phyloP scores from a whole-genome alignment of 35 echinoderm and acorn worm species.

The Ophiothrix spiculata region DNA sequence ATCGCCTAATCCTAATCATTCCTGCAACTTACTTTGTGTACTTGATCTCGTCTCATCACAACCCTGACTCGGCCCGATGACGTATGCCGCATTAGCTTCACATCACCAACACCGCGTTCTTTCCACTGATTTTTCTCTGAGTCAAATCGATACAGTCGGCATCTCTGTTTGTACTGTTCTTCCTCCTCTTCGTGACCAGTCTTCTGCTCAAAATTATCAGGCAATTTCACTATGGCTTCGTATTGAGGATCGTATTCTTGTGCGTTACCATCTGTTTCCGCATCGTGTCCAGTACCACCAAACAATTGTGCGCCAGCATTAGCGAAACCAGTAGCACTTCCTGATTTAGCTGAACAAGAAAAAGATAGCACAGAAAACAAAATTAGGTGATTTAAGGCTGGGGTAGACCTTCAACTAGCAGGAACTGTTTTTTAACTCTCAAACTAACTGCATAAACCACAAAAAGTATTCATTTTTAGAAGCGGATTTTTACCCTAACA shows the following conservation, averaged over 20 bases:
- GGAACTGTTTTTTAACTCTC: too few species aligned
- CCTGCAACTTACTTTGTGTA: constrained; percentile 54
- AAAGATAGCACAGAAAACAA: not conserved
- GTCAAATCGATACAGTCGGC: constrained; percentile 63
- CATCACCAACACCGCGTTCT: constrained; percentile 71
- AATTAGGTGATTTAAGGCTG: not conserved
- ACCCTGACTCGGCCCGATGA: constrained; percentile 47
- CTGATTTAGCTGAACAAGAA: not conserved
- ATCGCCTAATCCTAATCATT: too few species aligned
- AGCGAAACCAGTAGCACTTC: constrained; percentile 45
- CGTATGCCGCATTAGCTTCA: constrained; percentile 57
- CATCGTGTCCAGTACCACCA: not conserved
- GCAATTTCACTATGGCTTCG: constrained; percentile 44
- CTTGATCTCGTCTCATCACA: constrained; percentile 76
- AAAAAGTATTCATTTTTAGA: too few species aligned
- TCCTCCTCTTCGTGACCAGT: constrained; percentile 78
- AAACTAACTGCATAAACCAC: too few species aligned
- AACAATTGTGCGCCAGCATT: constrained; percentile 58
- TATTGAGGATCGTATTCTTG: constrained; percentile 80
- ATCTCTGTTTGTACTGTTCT: constrained; percentile 36
- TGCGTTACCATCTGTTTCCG: not conserved
- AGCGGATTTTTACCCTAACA: too few species aligned
- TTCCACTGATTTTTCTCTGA: constrained; percentile 49
- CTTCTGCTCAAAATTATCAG: constrained; percentile 25
- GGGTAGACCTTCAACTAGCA: too few species aligned